A percentile compares a stretch with the other conserved stretches of the same genome.
Evolutionary conservation across 1,140 invertebrate species (phyloP).

Genomic region (Drosophila oshimai): DNA sequence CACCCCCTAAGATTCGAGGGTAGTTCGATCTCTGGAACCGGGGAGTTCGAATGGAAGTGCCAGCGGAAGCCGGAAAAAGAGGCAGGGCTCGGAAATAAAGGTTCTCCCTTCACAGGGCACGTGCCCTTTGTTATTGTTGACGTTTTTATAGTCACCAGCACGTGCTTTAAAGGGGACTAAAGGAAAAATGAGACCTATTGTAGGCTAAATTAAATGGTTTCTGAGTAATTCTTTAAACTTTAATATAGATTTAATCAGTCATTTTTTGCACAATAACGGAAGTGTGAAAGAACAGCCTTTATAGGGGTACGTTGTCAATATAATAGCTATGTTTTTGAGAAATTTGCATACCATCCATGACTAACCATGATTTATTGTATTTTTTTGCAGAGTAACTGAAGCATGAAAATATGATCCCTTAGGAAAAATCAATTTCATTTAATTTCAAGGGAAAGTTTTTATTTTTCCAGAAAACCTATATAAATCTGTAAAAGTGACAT

Average conservation of each 20-base stretch:
- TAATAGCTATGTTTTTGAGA: constrained; percentile 6
- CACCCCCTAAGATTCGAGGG: constrained; percentile 28
- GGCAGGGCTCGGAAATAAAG: not conserved
- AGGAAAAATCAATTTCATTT: not conserved
- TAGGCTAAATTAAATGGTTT: constrained; percentile 1
- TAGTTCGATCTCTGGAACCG: constrained; percentile 27
- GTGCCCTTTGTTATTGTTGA: constrained; percentile 76
- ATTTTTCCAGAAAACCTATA: no score
- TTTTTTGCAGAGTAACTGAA: not conserved
- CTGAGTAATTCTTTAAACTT: not conserved
- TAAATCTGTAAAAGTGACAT: no score
- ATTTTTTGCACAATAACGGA: not conserved
- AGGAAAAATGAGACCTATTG: not conserved
- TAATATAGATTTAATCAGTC: not conserved
- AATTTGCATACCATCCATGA: not conserved
- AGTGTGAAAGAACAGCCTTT: no score
- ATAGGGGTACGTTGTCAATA: not conserved
- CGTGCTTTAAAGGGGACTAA: constrained; percentile 23
- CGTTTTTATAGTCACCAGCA: constrained; percentile 42
- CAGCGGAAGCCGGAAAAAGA: constrained; percentile 47
- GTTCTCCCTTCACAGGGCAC: constrained; percentile 28
- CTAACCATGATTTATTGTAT: not conserved
- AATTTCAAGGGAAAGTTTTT: not conserved
- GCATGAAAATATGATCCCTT: not conserved
- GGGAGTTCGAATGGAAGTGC: constrained; percentile 21